Percentiles rank a stretch among this genome's conserved stretches.
These are phyloP conservation scores for Anguilla obscura DNA, from an alignment of 2,797 vertebrate genomes.

Conservation along the genomic window DNA sequence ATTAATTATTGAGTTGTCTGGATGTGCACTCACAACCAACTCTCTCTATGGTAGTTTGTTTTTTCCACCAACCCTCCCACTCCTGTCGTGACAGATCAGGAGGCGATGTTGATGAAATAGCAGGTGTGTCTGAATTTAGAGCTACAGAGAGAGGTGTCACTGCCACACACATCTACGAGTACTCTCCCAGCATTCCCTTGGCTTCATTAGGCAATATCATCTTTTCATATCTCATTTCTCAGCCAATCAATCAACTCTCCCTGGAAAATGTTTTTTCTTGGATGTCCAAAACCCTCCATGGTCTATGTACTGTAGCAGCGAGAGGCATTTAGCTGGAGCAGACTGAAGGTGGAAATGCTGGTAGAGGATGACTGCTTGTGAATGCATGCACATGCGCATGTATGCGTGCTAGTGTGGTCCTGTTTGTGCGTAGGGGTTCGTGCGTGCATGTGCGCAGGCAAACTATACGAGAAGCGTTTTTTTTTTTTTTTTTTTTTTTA, in stretches of 20 bases:
- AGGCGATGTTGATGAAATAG: not conserved
- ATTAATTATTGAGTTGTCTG: not conserved
- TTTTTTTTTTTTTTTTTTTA: not conserved
- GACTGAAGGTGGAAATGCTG: not conserved
- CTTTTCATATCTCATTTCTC: slow-evolving; percentile 1
- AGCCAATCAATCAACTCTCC: not conserved
- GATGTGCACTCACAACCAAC: not conserved
- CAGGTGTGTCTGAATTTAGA: not conserved
- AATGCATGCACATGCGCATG: not conserved
- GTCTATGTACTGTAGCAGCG: not conserved
- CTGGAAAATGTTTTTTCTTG: not conserved
- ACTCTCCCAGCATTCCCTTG: not conserved
- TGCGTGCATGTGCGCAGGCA: not conserved
- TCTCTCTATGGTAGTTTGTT: not conserved
- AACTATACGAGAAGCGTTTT: not conserved
- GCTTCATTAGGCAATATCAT: not conserved
- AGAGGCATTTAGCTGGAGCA: not conserved
- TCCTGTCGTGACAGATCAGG: not conserved
- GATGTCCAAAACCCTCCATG: not conserved
- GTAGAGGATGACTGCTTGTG: not conserved
- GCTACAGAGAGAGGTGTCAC: not conserved
- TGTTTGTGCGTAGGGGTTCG: not conserved
- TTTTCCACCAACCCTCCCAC: not conserved
- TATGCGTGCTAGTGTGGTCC: not conserved
- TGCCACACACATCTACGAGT: not conserved